Base-by-base conservation (phyloP, 2,888 invertebrate genomes). In the Cyrtodaria siliqua region DNA sequence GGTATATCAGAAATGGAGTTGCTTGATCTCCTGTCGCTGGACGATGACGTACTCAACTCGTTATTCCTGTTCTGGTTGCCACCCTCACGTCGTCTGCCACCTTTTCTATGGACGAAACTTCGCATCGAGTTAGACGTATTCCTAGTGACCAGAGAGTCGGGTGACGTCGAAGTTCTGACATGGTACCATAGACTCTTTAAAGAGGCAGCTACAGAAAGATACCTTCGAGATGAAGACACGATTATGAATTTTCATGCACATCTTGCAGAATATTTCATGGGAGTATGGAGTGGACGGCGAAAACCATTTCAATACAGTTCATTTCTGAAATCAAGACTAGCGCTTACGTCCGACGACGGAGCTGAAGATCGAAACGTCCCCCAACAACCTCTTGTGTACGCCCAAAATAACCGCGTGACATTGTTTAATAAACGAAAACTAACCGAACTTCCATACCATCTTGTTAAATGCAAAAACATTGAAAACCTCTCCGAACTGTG, bases 401-500 rank as follows among this genome's bases (percentile, higher is more conserved):
- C 64, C 12, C 77, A 63, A 44, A 75, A 59, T 14, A 73, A 75
- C 18, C 70, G 64, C 16, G 84, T 70, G 29, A 59, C 76, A 14
- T 59, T 81, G 40, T 91, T 82, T 80, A 92, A 92, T 73, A 84
- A 85, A 53, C 66, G 91, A 16, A 92, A 91, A 72, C 70, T 92
- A 57, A 85, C 75, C 23, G 90, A 91, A 70, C 70, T 92, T 55
- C 92, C 91, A 3, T 89, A 82, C 73, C 89, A 91, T 69, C 79
- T 91, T 47, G 66, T 86, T 1, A 64, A 82, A 33, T 84, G 86
- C 61, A 59, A 75, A 18, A 75, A 86, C 24, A 97, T 97, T 91
- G 96, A 96, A 66, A 98, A 98, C 92, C 94, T 99, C 16, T 97
- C 97, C 90, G 96, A 96, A 42, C 95, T 97, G 89, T 98, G 99